These are phyloP conservation scores for Pogonomyrmex californicus DNA, from an alignment of 1,140 invertebrate genomes.

Conservation along the genomic window DNA sequence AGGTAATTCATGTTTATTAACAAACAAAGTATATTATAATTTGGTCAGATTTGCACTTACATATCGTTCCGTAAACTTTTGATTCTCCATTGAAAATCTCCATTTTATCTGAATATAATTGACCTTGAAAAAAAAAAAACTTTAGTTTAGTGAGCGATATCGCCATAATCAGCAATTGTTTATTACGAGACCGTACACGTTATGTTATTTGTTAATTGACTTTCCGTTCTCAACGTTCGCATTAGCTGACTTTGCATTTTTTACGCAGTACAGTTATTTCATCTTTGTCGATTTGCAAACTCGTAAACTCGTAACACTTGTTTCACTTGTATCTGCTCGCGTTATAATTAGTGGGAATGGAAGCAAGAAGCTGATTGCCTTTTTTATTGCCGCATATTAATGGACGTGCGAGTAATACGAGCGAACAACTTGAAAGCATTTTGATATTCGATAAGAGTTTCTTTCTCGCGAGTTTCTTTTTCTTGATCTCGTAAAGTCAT, in stretches of 20 bases:
- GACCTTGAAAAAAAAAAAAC: not conserved
- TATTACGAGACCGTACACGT: not conserved
- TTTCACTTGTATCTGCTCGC: not conserved
- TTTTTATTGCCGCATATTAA: not conserved
- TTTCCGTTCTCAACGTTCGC: not conserved
- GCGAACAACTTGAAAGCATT: not conserved
- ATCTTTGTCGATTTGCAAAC: not conserved
- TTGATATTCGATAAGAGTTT: not conserved
- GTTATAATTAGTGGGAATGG: slow-evolving; percentile 27
- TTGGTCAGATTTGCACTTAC: not conserved
- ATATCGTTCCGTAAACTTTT: not conserved
- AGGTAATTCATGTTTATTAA: not conserved
- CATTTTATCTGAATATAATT: not conserved
- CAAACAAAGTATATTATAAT: not conserved
- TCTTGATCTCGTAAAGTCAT: not conserved
- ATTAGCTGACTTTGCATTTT: slow-evolving; percentile 5
- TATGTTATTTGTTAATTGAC: not conserved
- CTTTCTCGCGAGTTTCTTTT: not conserved
- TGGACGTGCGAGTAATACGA: not conserved
- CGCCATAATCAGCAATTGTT: not conserved
- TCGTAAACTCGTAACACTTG: not conserved
- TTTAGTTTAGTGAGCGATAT: not conserved
- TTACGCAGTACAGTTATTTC: slow-evolving; percentile 9
- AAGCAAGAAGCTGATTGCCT: not conserved
- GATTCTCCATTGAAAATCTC: not conserved